Evolutionary conservation across 35 echinoderm and acorn worm species (phyloP).

Genomic region (Apostichopus parvimensis): DNA sequence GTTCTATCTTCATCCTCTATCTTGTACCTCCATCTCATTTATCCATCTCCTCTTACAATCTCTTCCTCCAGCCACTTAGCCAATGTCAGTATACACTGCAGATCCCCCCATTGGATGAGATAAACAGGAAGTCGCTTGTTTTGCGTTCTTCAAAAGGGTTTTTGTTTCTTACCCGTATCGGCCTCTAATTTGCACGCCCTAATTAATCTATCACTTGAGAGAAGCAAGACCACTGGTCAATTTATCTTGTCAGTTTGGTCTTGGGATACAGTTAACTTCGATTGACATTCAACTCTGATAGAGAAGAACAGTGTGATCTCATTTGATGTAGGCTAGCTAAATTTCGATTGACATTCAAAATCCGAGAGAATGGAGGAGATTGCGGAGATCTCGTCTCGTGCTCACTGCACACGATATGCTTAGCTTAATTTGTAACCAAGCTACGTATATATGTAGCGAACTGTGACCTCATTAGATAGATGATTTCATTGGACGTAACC

Average conservation of each 20-base stretch:
- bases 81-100: neutral
- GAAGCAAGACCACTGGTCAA: neutral
- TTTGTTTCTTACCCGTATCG: neutral
- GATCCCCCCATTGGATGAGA: neutral
- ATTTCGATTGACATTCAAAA: too few relatives aligned
- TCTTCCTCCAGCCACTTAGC: neutral
- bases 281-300: neutral
- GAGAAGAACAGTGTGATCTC: too few relatives aligned
- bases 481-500: too few relatives aligned
- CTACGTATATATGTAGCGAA: neutral
- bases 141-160: neutral
- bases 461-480: neutral
- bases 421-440: neutral
- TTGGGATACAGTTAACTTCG: neutral
- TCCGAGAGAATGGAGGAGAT: neutral
- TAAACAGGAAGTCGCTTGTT: conserved; percentile 20
- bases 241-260: neutral
- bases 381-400: neutral
- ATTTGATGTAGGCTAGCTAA: too few relatives aligned
- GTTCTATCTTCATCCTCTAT: neutral
- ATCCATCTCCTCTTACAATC: neutral
- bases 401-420: neutral
- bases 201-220: conserved; percentile 28
- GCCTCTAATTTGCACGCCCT: conserved; percentile 25
- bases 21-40: neutral